Base-by-base conservation (phyloP, 1,140 invertebrate species). In the Orius insidiosus region DNA sequence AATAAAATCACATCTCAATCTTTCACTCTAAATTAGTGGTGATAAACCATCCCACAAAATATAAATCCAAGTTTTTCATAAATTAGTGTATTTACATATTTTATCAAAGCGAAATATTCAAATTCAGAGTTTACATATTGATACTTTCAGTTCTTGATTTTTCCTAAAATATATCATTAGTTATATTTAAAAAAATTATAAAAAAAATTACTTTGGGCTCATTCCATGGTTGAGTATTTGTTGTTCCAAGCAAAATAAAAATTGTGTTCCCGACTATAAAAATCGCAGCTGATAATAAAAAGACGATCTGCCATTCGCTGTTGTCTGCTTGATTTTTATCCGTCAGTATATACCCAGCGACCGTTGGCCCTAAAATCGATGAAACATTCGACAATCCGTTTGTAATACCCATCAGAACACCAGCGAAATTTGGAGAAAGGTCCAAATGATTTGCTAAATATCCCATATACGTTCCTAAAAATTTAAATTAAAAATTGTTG, bases 321-420 rank as follows among this genome's bases (percentile, higher is more conserved):
- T 58, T 50, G n/a, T 57, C 60, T 53, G 55, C 52, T 69, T 72
- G 56, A 43, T 13, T 63, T 55, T 58, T 52, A 5, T 62, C 50
- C 4, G 33, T 58, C 9, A 75, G 62, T 32, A 68, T 63, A 2
- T 43, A 34, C 1, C 70, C 64, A 5, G 64, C 64, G 5, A 76
- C 53, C 9, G 75, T 56, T 0, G 82, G 83, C 11, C 76, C 77
- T 11, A 80, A 56, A 41, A 84, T 80, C 1, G 75, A 77, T 14
- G 76, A 71, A 4, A 80, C 56, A 49, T 83, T 85, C 0, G 78
- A 74, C 19, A 73, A 61, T 18, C 78, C 76, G 59, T 86, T 87
- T 24, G 79, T 81, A n/a, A 86, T 65, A 5, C 82, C 78, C 74
- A 83, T 79, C 50, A 82, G 59, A 1, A 70, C 70, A 11, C 78